Base-by-base conservation (phyloP, 2,113 vertebrate genomes). In the Seriola dumerili region DNA sequence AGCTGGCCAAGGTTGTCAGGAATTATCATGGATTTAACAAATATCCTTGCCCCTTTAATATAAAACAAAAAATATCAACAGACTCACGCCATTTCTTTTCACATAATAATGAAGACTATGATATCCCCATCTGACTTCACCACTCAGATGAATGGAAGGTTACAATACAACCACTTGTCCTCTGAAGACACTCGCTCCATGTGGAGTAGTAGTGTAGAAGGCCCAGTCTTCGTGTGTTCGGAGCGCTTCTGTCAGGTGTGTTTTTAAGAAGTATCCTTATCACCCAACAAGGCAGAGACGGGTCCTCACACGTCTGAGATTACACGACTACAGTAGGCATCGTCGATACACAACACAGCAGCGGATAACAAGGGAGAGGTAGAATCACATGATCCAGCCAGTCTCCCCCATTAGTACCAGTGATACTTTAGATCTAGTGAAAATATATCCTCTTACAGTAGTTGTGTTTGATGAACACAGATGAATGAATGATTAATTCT, bases 251-350 rank as follows among this genome's bases (percentile, higher is more conserved):
- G 58, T 80, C 48, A 29, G 61, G 34, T 55, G 57, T 82, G 42
- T 75, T 76, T 62, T 50, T 12, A 50, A 23, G 54, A 59, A 81
- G 46, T 63, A 29, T 72, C 55, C 59, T 44, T 10, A 46, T 76
- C 54, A 8, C 21, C 29, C 52, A 73, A 62, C 66, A 48, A 90
- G 79, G 61, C 65, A 73, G 36, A 67, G 76, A 79, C 78, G 62
- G 81, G 81, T 87, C 87, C 57, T 74, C 48, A 59, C 81, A 78
- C 0, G 32, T 81, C 52, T 81, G 67, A 70, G 62, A 80, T 89
- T 4, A 69, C 38, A 65, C 21, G 59, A 76, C 38, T 66, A 69
- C 72, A 75, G 48, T 12, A 50, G 40, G 76, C 58, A 68, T 86
- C 80, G 59, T 82, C 46, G 23, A 81, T 48, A 71, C 3, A 11